phyloP scores from a whole-genome alignment of 2,797 vertebrate genomes.

The Setipinna tenuifilis region DNA sequence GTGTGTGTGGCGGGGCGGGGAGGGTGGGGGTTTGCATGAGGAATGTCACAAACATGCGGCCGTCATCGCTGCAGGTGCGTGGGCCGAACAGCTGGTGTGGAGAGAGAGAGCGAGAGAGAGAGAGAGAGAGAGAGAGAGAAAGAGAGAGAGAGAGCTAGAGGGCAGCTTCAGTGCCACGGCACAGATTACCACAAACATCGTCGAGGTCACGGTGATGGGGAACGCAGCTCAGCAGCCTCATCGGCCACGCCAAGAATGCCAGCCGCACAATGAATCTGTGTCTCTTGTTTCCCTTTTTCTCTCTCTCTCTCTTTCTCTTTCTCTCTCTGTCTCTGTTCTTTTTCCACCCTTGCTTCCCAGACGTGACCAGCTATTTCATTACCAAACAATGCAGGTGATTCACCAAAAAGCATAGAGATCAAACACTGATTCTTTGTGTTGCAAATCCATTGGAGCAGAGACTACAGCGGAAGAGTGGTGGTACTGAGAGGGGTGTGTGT shows the following conservation, averaged over 20 bases:
- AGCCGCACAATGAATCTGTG: neutral
- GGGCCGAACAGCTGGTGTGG: slow-evolving; percentile 3
- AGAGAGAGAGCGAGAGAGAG: neutral
- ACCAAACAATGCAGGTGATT: neutral
- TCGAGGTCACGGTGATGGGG: neutral
- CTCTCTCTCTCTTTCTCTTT: no score
- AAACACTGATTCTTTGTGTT: neutral
- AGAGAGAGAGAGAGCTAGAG: slow-evolving; percentile 8
- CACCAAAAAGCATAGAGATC: neutral
- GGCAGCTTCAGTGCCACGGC: neutral
- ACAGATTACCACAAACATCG: neutral
- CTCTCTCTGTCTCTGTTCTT: no score
- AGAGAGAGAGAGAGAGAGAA: slow-evolving; percentile 5
- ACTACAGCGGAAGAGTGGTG: neutral
- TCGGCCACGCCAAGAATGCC: neutral
- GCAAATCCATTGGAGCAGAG: neutral
- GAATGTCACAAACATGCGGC: slow-evolving; percentile 1
- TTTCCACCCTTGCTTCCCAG: neutral
- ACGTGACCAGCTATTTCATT: neutral
- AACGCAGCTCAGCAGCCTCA: neutral
- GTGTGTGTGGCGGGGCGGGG: neutral
- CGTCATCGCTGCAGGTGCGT: slow-evolving; percentile 5
- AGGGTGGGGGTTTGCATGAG: neutral
- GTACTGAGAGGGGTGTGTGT: no score
- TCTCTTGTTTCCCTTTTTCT: slow-evolving; percentile 46